A percentile compares a stretch with the other conserved stretches of the same genome.
Evolutionary conservation across 2,888 invertebrate genomes (phyloP).

Genomic region (Drosophila anomalipes): DNA sequence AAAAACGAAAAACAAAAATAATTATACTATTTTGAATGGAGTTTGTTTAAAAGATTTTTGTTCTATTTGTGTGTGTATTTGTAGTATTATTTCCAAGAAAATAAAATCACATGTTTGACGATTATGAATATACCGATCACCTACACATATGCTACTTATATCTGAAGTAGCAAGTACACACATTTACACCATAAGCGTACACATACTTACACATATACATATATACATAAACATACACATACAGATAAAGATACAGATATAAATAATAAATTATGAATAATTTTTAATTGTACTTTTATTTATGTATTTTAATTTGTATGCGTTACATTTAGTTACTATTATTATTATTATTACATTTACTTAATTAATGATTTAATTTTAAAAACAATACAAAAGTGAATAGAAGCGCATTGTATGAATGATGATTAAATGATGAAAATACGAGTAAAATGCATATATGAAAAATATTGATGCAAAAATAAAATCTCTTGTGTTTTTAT

Average conservation of each 20-base stretch:
- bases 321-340: constrained; percentile 80
- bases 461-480: constrained; percentile 72
- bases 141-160: constrained; percentile 11
- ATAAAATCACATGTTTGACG: constrained; percentile 54
- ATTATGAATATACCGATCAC: constrained; percentile 41
- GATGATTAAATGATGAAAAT: constrained; percentile 67
- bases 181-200: constrained; percentile 52
- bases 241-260: constrained; percentile 50
- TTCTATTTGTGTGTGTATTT: constrained; percentile 71
- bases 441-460: constrained; percentile 72
- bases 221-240: constrained; percentile 47
- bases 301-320: constrained; percentile 77
- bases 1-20: neutral
- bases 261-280: constrained; percentile 72
- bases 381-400: constrained; percentile 56
- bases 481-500: constrained; percentile 73
- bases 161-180: constrained; percentile 20
- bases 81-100: constrained; percentile 81
- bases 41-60: constrained; percentile 50
- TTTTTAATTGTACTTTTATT: constrained; percentile 73
- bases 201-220: constrained; percentile 41
- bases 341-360: constrained; percentile 79
- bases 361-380: constrained; percentile 79
- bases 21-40: constrained; percentile 47
- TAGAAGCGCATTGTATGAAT: constrained; percentile 58